These are phyloP conservation scores for Nasonia oneida DNA, from an alignment of 2,888 invertebrate genomes.

Conservation along the genomic window DNA sequence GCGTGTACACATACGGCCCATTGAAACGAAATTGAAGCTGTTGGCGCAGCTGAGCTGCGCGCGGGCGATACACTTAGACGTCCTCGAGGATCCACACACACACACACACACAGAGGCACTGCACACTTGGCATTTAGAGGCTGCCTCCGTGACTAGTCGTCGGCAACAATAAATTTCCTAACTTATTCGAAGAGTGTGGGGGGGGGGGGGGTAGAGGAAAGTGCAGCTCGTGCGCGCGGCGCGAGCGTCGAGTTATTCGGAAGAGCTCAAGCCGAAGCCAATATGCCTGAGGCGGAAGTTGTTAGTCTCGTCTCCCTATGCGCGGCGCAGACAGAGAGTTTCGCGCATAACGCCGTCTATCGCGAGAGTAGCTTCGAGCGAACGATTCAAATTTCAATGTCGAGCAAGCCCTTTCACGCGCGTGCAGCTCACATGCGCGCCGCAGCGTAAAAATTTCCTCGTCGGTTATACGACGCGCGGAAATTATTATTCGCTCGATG, in stretches of 20 bases:
- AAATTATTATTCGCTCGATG: not conserved
- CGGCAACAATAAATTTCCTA: constrained; percentile 61
- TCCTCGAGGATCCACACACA: constrained; percentile 15
- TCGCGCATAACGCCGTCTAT: constrained; percentile 58
- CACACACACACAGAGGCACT: not conserved
- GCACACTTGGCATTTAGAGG: constrained; percentile 58
- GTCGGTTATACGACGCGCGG: not conserved
- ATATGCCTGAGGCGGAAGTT: constrained; percentile 68
- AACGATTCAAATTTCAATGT: constrained; percentile 63
- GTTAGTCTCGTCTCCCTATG: constrained; percentile 67
- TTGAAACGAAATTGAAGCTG: constrained; percentile 43
- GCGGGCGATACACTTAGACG: constrained; percentile 11
- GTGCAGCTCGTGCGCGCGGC: constrained; percentile 10
- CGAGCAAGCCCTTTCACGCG: constrained; percentile 49
- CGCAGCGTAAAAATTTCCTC: constrained; percentile 24
- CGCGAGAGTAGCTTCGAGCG: constrained; percentile 55
- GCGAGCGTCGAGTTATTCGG: constrained; percentile 57
- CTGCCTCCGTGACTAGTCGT: constrained; percentile 48
- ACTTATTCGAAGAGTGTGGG: constrained; percentile 60
- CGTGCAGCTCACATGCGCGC: not conserved
- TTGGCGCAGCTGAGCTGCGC: not conserved
- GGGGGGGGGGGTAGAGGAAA: constrained; percentile 32
- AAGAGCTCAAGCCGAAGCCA: constrained; percentile 65
- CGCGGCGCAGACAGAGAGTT: constrained; percentile 57
- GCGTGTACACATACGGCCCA: not conserved